A percentile compares a stretch with the other conserved stretches of the same genome.
These are phyloP conservation scores for Heliangelus exortis DNA, from an alignment of 2,797 vertebrate species.

Conservation along the genomic window DNA sequence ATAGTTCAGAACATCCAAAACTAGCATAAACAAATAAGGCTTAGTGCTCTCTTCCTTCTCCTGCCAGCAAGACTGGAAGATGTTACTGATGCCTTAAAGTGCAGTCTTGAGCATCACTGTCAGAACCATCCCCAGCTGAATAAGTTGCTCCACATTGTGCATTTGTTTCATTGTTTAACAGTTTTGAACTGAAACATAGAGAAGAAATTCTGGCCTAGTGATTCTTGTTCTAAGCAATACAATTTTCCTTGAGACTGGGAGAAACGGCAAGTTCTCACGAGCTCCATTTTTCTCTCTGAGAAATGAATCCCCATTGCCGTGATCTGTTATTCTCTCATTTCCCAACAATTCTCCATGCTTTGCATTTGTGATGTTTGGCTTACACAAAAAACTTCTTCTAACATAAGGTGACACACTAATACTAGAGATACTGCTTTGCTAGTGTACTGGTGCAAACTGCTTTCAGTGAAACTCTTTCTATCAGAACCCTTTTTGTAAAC, in stretches of 20 bases:
- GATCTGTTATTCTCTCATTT: neutral
- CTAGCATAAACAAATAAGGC: conserved; percentile 51
- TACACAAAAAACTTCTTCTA: neutral
- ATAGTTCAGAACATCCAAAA: conserved; percentile 46
- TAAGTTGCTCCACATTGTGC: neutral
- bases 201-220: neutral
- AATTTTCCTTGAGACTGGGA: neutral
- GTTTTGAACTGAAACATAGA: neutral
- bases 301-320: neutral
- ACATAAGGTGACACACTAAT: neutral
- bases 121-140: conserved; percentile 16
- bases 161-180: neutral
- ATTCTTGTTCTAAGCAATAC: neutral
- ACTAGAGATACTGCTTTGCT: neutral
- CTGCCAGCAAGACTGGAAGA: conserved; percentile 8
- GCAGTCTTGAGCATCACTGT: neutral
- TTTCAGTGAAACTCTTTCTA: neutral
- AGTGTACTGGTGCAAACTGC: neutral
- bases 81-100: neutral
- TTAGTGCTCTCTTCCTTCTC: neutral
- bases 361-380: neutral
- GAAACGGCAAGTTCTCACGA: neutral
- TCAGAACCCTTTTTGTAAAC: neutral
- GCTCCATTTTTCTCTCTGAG: neutral
- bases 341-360: neutral